phyloP scores from a whole-genome alignment of 2,888 invertebrate genomes.

The Icerya purchasi region DNA sequence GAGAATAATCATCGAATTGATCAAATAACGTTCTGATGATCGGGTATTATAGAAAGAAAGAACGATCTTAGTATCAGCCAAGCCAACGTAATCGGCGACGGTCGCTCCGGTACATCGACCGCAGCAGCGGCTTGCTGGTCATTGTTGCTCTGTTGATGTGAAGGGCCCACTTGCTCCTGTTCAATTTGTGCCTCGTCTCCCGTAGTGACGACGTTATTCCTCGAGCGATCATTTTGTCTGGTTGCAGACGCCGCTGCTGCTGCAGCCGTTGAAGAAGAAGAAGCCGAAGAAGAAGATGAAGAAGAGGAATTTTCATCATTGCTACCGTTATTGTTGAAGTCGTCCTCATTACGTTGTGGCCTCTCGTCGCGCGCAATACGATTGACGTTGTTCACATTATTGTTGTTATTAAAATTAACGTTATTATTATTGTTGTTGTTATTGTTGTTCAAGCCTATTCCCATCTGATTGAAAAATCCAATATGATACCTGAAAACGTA shows the following conservation, averaged over 20 bases:
- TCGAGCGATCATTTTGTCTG: no score
- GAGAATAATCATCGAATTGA: not conserved
- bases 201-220: no score
- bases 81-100: not conserved
- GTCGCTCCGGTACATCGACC: not conserved
- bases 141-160: no score
- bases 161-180: no score
- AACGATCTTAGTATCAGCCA: not conserved
- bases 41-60: not conserved
- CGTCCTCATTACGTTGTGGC: not conserved
- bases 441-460: not conserved
- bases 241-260: no score
- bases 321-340: not conserved
- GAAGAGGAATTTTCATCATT: no score
- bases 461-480: not conserved
- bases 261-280: no score
- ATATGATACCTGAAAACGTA: not conserved
- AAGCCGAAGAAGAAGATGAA: no score
- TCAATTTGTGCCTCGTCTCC: no score
- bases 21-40: not conserved
- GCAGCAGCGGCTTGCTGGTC: no score
- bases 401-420: not conserved
- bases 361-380: not conserved
- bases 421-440: not conserved
- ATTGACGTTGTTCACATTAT: not conserved